A percentile compares a stretch with the other conserved stretches of the same genome.
phyloP scores from a whole-genome alignment of 2,797 vertebrate genomes.

The Pangasius mekongensis region DNA sequence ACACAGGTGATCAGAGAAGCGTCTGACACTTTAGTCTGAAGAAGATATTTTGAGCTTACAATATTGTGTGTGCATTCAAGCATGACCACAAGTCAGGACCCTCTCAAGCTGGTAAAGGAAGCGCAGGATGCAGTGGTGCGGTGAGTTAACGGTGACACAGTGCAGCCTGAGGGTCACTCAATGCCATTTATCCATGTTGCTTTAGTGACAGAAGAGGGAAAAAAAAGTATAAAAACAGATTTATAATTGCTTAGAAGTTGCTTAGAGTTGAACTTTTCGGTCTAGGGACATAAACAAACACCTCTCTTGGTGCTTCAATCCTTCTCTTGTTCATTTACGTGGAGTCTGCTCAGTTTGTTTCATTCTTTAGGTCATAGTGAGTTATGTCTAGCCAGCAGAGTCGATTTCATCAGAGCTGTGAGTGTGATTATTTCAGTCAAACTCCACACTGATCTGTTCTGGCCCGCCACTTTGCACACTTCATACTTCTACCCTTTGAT shows the following conservation, averaged over 20 bases:
- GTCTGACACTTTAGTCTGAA: constrained; percentile 6
- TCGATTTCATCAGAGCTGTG: neutral
- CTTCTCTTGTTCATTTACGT: neutral
- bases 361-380: constrained; percentile 7
- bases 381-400: constrained; percentile 2
- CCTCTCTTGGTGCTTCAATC: neutral
- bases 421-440: constrained; percentile 8
- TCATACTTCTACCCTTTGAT: constrained; percentile 18
- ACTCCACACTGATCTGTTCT: constrained; percentile 4
- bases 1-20: constrained; percentile 11
- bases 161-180: constrained; percentile 22
- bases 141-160: constrained; percentile 22
- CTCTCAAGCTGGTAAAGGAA: constrained; percentile 26
- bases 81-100: constrained; percentile 6
- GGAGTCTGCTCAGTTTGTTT: neutral
- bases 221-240: neutral
- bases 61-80: constrained; percentile 2
- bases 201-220: constrained; percentile 4
- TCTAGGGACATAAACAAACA: neutral
- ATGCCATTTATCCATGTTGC: constrained; percentile 7
- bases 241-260: constrained; percentile 7
- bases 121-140: neutral
- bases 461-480: constrained; percentile 12
- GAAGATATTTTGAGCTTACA: constrained; percentile 17
- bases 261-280: neutral